Base-by-base conservation (phyloP, 2,888 invertebrate species). In the Campoletis raptor region DNA sequence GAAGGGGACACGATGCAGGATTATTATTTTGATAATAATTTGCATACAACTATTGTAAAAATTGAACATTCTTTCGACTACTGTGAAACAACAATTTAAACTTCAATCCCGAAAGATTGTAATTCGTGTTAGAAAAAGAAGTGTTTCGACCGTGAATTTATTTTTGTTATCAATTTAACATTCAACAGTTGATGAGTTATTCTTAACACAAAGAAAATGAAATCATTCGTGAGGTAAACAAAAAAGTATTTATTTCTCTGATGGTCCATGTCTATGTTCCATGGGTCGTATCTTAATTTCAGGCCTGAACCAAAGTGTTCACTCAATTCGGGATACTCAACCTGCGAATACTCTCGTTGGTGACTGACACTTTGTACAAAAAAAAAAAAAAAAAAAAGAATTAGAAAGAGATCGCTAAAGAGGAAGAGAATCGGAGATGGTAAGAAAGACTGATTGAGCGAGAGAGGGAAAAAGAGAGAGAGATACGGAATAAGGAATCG, bases 281-380 rank as follows among this genome's bases (percentile, higher is more conserved):
- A 52, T 72, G 10, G 48, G 9, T 45, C 18, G 15, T 12, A 10
- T 40, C 52, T 72, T n/a, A 30, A 36, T 48, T 48, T 21, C 66
- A 21, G 18, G 21, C 73, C 2, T 15, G 61, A 42, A 24, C 42
- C 40, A 61, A 61, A 74, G 42, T 30, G 15, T 45, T 36, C 36
- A 36, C 37, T 64, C 21, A 18, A 45, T 77, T 77, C 66, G 66
- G 36, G 77, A 74, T 61, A 69, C 67, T 66, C 85, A 24, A 85
- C 61, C 76, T 81, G 70, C 81, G 57, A 61, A 72, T 67, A 52
- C 74, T 82, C 76, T 76, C 64, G 42, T 42, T 42, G 45, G 24
- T 21, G 48, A 54, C 70, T 66, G 79, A 83, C 45, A 72, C 57
- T 82, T 79, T 72, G 37, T 61, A 9, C 54, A 54, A 36, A 52